Percentiles rank a stretch among this genome's conserved stretches.
These are phyloP conservation scores for Apis dorsata DNA, from an alignment of 1,140 invertebrate species.

Conservation along the genomic window DNA sequence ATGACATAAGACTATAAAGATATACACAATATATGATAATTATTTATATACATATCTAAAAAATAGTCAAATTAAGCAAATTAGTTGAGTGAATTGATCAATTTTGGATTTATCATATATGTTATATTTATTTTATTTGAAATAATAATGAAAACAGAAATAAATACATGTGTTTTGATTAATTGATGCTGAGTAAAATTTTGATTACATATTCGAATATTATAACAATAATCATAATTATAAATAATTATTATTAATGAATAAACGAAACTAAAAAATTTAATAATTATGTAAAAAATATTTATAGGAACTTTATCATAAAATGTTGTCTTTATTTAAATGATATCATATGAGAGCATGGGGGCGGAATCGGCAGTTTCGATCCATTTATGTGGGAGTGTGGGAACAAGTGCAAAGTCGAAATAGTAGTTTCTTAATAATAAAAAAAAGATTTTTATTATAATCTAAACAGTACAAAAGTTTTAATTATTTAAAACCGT, in stretches of 20 bases:
- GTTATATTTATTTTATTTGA: background rate
- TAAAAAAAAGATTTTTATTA: background rate
- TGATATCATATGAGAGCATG: conserved; percentile 34
- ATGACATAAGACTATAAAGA: background rate
- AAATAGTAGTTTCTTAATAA: background rate
- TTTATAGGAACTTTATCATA: conserved; percentile 12
- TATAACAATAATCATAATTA: background rate
- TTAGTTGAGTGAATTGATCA: background rate
- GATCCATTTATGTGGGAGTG: conserved; percentile 47
- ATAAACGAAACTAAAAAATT: background rate
- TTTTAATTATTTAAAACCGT: too few relatives aligned
- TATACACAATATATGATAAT: background rate
- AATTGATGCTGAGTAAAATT: too few relatives aligned
- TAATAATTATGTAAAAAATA: background rate
- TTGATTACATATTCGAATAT: background rate
- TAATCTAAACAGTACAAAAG: background rate
- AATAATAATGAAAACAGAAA: background rate
- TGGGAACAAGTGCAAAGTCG: background rate
- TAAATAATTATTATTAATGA: too few relatives aligned
- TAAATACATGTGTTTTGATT: background rate
- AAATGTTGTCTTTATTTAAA: conserved; percentile 2
- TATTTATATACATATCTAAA: background rate
- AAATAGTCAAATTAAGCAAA: too few relatives aligned
- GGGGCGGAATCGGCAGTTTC: conserved; percentile 58
- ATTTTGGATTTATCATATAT: background rate